Evolutionary conservation across 2,113 vertebrate species (phyloP), one percentile per base, ranked within the genome.

Genomic region (Chaenocephalus aceratus): DNA sequence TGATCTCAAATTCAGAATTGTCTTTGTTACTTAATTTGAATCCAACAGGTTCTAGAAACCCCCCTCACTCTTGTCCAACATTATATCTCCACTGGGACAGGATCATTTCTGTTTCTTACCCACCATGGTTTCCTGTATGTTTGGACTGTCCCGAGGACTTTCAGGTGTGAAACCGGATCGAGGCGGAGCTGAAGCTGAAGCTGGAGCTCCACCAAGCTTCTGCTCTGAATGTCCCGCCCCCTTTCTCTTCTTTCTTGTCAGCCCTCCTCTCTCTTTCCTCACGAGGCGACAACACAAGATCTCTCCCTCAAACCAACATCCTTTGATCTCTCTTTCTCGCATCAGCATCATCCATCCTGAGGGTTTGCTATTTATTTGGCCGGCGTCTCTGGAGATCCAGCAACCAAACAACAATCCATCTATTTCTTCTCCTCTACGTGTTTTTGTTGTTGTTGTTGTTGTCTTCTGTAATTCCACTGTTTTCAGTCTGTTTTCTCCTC

Each of bases 311-410:
- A 67, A 73, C 70, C 58, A 18, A 18, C 57, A 11, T 68, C 6
- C 68, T 88, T 86, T 86, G 81, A 88, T 41, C 36, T 90, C 68
- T 71, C 72, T 49, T 53, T 45, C 51, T n/a, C 41, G 2, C 46
- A 4, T 64, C 56, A 7, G 16, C 80, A 0, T 82, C 53, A 64
- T 80, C 13, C 81, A 72, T 77, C 76, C 69, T 8, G 44, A 72
- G 62, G 62, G 82, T 64, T 65, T 23, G 60, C 53, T 88, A 58
- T 83, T 86, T 75, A 73, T 85, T 85, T 80, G 83, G 48, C 67
- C 4, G 67, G 30, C 44, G 21, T 83, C 87, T 84, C 73, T 4
- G 3, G 83, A 71, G 86, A 74, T 58, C 49, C 46, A 16, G 51
- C 18, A 4, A 85, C 75, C 79, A 65, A 78, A 69, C 61, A 70